A percentile compares a stretch with the other conserved stretches of the same genome.
phyloP scores from a whole-genome alignment of 2,888 invertebrate genomes.

The Diarsia brunnea region DNA sequence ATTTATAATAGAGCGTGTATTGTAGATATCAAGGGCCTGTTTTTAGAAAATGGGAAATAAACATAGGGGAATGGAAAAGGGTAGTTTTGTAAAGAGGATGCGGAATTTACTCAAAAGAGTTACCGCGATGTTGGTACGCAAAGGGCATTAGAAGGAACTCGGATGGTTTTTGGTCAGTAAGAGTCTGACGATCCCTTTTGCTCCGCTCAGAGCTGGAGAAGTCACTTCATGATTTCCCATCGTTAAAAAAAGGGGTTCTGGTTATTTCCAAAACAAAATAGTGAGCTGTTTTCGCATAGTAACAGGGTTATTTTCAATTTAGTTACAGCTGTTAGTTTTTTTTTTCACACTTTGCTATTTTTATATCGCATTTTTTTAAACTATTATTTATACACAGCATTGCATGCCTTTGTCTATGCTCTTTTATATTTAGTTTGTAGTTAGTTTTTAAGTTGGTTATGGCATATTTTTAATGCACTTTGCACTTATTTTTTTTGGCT shows the following conservation, averaged over 20 bases:
- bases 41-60: background rate
- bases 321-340: slow-evolving; percentile 5
- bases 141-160: no score
- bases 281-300: slow-evolving; percentile 6
- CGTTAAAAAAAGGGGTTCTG: no score
- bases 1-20: background rate
- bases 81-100: no score
- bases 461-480: slow-evolving; percentile 30
- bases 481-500: slow-evolving; percentile 9
- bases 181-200: no score
- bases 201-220: no score
- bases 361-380: slow-evolving; percentile 26
- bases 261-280: background rate
- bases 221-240: no score
- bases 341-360: slow-evolving; percentile 38
- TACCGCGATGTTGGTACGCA: no score
- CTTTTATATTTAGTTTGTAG: slow-evolving; percentile 65
- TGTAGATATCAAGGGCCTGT: background rate
- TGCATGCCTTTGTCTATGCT: slow-evolving; percentile 70
- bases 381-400: slow-evolving; percentile 67
- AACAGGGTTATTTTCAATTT: background rate
- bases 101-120: no score
- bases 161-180: no score
- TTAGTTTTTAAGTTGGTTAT: slow-evolving; percentile 58
- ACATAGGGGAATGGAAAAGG: background rate